These are phyloP conservation scores for Discoglossus pictus DNA, from an alignment of 2,797 vertebrate species.

Conservation along the genomic window DNA sequence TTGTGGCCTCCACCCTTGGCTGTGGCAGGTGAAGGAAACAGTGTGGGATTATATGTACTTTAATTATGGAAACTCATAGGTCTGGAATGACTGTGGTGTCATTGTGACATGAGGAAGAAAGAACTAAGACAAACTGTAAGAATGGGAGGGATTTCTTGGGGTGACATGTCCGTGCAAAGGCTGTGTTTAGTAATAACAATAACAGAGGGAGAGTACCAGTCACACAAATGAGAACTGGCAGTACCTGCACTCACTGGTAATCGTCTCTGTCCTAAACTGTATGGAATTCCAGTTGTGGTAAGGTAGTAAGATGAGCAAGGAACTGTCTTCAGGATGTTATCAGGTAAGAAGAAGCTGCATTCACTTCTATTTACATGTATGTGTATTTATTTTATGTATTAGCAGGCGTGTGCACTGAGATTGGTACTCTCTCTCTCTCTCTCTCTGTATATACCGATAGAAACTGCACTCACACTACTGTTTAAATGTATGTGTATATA, in stretches of 20 bases:
- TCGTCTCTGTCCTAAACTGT: no score
- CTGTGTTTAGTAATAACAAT: slow-evolving; percentile 1
- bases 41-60: background rate
- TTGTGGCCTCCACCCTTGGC: slow-evolving; percentile 7
- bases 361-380: no score
- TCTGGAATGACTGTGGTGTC: slow-evolving; percentile 27
- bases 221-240: background rate
- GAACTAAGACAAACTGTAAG: background rate
- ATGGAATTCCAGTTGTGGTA: slow-evolving; percentile 8
- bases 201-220: background rate
- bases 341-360: slow-evolving; percentile 13
- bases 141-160: slow-evolving; percentile 29
- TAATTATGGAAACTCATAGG: slow-evolving; percentile 1
- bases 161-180: background rate
- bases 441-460: no score
- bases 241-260: background rate
- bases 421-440: no score
- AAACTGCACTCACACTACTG: no score
- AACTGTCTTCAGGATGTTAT: slow-evolving; percentile 1
- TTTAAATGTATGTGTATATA: no score
- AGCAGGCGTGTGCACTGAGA: no score
- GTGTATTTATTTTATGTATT: no score
- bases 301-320: slow-evolving; percentile 24
- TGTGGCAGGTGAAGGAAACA: background rate
- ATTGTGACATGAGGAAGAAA: slow-evolving; percentile 4